Conservation (phyloP, 2,113 vertebrate species). For the Scartelaos histophorus region DNA sequence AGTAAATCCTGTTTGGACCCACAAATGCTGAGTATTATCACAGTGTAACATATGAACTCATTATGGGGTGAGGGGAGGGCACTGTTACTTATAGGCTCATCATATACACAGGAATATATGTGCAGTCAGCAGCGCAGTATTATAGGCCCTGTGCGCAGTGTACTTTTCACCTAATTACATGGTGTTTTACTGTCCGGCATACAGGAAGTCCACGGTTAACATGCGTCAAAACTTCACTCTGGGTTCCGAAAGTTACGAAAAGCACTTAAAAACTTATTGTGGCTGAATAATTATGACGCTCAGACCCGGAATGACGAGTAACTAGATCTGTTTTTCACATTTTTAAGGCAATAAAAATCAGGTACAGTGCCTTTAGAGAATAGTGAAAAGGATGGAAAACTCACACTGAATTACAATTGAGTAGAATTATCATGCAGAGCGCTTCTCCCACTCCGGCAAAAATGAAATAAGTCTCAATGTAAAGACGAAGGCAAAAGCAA, state of each 20-base stretch:
- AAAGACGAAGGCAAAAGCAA: constrained; percentile 37
- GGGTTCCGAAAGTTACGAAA: too few relatives aligned
- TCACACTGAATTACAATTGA: constrained; percentile 51
- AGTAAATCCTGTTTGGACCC: constrained; percentile 50
- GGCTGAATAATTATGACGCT: too few relatives aligned
- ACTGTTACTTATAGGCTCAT: constrained; percentile 15
- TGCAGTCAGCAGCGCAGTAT: not conserved
- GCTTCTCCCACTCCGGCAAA: constrained; percentile 24
- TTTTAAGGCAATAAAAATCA: not conserved
- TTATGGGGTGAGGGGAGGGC: not conserved
- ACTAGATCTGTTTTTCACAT: too few relatives aligned
- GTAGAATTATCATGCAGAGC: constrained; percentile 46
- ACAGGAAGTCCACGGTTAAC: too few relatives aligned
- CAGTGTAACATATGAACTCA: not conserved
- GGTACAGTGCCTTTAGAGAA: constrained; percentile 1
- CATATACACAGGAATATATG: not conserved
- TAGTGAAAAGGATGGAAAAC: constrained; percentile 21
- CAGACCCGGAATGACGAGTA: too few relatives aligned
- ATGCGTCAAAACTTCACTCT: too few relatives aligned
- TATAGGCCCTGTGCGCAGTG: too few relatives aligned
- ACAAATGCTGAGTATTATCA: constrained; percentile 29
- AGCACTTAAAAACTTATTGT: too few relatives aligned
- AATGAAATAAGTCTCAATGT: constrained; percentile 38
- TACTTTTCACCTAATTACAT: too few relatives aligned
- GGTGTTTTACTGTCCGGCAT: too few relatives aligned